phyloP scores from a whole-genome alignment of 2,113 vertebrate genomes.

The Entomyzon cyanotis region DNA sequence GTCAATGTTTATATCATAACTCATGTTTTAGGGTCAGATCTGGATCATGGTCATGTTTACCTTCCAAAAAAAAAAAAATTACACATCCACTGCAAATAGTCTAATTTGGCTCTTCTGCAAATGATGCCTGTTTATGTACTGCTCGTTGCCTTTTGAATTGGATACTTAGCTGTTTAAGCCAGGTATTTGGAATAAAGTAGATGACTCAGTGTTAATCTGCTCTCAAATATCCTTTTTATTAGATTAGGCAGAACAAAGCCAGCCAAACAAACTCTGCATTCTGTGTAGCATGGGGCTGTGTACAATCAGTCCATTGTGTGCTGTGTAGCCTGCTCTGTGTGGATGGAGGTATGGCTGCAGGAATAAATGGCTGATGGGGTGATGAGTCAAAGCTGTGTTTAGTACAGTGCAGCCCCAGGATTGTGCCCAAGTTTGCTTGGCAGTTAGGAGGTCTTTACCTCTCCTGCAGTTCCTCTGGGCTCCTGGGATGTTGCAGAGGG shows the following conservation, averaged over 20 bases:
- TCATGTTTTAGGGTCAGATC: not conserved
- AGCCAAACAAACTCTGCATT: not conserved
- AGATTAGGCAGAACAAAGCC: conserved; percentile 28
- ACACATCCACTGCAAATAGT: not conserved
- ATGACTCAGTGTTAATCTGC: conserved; percentile 35
- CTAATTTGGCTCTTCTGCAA: not conserved
- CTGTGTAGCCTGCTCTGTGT: not conserved
- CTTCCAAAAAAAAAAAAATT: not conserved
- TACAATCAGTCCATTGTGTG: not conserved
- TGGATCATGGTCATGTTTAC: not conserved
- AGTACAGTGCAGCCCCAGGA: not conserved
- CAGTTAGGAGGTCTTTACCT: not conserved
- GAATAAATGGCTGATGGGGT: not conserved
- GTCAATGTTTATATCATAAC: not conserved
- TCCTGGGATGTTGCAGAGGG: not conserved
- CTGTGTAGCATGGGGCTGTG: rapidly evolving
- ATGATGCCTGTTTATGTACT: not conserved
- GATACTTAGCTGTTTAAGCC: conserved; percentile 11
- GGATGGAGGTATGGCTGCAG: not conserved
- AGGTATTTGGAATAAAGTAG: conserved; percentile 26
- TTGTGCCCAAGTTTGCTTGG: not conserved
- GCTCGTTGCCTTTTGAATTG: not conserved
- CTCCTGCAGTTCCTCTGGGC: not conserved
- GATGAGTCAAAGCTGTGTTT: not conserved
- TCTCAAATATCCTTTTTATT: conserved; percentile 34